A percentile compares a stretch with the other conserved stretches of the same genome.
Evolutionary conservation across 2,797 vertebrate genomes (phyloP).

Genomic region (Sarcophilus harrisii): DNA sequence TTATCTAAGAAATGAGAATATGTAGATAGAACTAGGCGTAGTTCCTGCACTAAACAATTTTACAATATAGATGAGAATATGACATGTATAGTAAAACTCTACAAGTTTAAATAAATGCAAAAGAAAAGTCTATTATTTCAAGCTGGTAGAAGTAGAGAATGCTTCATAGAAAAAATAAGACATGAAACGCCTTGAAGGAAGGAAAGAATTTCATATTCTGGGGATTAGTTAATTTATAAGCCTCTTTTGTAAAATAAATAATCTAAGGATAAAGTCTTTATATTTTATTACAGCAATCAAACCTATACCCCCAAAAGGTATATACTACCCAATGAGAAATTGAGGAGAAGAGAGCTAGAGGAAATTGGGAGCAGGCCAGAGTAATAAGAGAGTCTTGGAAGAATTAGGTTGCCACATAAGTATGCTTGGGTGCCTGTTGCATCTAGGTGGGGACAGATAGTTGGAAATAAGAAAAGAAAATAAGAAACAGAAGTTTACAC

Average conservation of each 20-base stretch:
- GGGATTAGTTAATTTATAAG: background rate
- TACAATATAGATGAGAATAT: background rate
- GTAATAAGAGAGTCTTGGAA: background rate
- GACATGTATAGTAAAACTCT: background rate
- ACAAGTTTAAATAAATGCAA: background rate
- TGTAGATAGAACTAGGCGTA: background rate
- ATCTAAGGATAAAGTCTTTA: background rate
- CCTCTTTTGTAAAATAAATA: background rate
- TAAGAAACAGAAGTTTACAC: background rate
- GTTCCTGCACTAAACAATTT: background rate
- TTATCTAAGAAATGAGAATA: background rate
- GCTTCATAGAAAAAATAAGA: background rate
- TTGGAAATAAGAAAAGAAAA: background rate
- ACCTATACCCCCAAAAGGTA: background rate
- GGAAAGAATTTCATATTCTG: background rate
- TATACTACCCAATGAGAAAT: background rate
- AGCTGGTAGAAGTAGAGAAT: background rate
- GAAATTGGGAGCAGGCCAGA: background rate
- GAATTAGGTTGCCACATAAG: background rate
- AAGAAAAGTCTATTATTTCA: background rate
- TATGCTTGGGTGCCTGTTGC: background rate
- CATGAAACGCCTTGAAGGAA: background rate
- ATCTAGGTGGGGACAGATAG: background rate
- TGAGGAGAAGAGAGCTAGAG: background rate
- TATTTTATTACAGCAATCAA: background rate